Base-by-base conservation (phyloP, 2,888 invertebrate species). In the Pseudolycoriella hygida region DNA sequence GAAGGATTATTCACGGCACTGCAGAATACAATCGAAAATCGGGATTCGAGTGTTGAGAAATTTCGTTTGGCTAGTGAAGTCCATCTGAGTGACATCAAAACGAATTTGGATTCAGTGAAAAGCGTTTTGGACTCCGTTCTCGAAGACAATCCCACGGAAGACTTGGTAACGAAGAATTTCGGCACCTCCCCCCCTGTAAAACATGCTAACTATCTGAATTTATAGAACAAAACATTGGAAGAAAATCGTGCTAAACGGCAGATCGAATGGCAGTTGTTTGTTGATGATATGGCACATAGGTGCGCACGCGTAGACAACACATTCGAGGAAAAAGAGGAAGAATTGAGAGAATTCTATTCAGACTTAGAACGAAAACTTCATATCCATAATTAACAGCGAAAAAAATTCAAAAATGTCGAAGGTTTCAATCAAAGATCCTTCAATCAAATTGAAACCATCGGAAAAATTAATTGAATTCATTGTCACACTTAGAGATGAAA, bases 291-390 rank as follows among this genome's bases (percentile, higher is more conserved):
- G 67, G 77, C 79, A 56, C 73, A 76, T 52, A 80, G 77, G 56
- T 85, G 82, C 61, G 68, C 74, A 52, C 73, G 79, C 59, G 78
- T 87, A 52, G 83, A 87, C 56, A 74, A 75, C 59, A 76, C 79
- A 37, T 85, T 83, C 67, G 75, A 77, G 58, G 76, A 79, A 56
- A 84, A 85, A 62, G 82, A 87, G 65, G 76, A 77, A 57, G 80
- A 85, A 64, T 65, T 87, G 4, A 67, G 72, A 51, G 77, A 80
- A 51, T 74, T 80, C 54, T 88, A 86, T 60, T 68, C 74, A 47
- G 80, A 83, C 56, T 67, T 86, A 44, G 81, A 85, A 58, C 74
- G 74, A 50, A 83, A 84, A 59, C 59, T 85, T 4, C 74, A 75
- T 54, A 75, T 78, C 64, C 56, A 50, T 65, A 65, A 60, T 66